phyloP scores from a whole-genome alignment of 2,888 invertebrate species.

The Eumacrocentrus americanus region DNA sequence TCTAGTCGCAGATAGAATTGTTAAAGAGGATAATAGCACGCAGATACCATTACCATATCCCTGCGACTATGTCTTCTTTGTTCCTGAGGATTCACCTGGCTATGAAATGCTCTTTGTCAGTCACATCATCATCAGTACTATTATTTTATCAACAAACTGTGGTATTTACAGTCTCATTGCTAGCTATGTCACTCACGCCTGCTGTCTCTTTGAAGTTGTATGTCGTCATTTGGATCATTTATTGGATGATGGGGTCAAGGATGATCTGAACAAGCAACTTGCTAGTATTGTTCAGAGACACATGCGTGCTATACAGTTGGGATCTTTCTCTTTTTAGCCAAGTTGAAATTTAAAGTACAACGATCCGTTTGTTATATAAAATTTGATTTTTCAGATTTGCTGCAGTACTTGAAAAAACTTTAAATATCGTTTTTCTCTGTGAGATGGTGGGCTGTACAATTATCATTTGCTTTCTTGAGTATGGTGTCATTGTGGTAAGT shows the following conservation, averaged over 20 bases:
- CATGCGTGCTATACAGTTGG: conserved; percentile 33
- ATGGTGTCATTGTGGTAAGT: conserved; percentile 44
- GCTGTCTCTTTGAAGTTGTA: conserved; percentile 46
- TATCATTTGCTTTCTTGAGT: conserved; percentile 50
- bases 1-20: conserved; percentile 41
- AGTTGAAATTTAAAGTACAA: not conserved
- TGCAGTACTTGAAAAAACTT: conserved; percentile 47
- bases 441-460: conserved; percentile 51
- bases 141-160: conserved; percentile 47
- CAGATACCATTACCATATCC: conserved; percentile 48
- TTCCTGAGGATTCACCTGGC: conserved; percentile 42
- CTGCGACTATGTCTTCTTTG: conserved; percentile 48
- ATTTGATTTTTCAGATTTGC: conserved; percentile 42
- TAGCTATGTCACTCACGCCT: conserved; percentile 46
- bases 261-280: conserved; percentile 22
- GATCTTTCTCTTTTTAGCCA: not conserved
- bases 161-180: conserved; percentile 49
- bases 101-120: conserved; percentile 45
- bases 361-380: not conserved
- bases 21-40: conserved; percentile 42
- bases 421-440: conserved; percentile 48
- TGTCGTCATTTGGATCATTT: conserved; percentile 36
- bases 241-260: conserved; percentile 12
- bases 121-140: conserved; percentile 46
- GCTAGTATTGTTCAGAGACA: conserved; percentile 31